Conservation (phyloP, 2,888 invertebrate species). For the Pseudococcus jackbeardsleyi region DNA sequence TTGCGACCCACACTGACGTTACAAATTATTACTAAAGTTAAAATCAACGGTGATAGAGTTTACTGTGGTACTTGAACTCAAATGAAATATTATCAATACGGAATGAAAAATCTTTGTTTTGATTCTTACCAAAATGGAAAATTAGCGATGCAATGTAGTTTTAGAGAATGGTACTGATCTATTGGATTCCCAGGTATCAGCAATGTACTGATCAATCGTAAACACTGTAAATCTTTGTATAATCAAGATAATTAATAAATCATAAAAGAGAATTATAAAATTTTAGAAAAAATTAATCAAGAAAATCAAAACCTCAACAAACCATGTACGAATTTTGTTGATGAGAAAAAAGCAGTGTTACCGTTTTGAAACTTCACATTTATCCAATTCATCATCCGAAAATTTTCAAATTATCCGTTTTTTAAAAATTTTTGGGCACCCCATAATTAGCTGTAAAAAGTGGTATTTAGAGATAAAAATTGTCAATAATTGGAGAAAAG, state of each 20-base stretch:
- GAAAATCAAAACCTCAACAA: neutral
- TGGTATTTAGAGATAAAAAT: too few species aligned
- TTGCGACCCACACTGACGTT: slow-evolving; percentile 8
- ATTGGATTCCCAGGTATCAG: neutral
- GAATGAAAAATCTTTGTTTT: neutral
- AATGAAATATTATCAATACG: neutral
- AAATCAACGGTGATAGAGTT: neutral
- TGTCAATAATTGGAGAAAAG: too few species aligned
- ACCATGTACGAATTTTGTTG: neutral
- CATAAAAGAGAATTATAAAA: neutral
- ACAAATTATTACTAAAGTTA: neutral
- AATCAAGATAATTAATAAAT: too few species aligned
- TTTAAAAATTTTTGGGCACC: too few species aligned
- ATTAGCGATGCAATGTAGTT: neutral
- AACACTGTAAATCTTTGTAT: neutral
- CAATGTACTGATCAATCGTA: neutral
- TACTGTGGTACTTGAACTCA: neutral
- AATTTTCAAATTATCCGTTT: too few species aligned
- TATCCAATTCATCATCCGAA: too few species aligned
- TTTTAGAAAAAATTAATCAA: neutral
- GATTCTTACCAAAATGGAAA: neutral
- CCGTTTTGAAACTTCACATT: too few species aligned
- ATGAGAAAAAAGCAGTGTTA: neutral
- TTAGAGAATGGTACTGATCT: neutral
- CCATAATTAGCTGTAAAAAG: too few species aligned